Evolutionary conservation across 2,113 vertebrate genomes (phyloP).

Genomic region (Coreoperca whiteheadi): DNA sequence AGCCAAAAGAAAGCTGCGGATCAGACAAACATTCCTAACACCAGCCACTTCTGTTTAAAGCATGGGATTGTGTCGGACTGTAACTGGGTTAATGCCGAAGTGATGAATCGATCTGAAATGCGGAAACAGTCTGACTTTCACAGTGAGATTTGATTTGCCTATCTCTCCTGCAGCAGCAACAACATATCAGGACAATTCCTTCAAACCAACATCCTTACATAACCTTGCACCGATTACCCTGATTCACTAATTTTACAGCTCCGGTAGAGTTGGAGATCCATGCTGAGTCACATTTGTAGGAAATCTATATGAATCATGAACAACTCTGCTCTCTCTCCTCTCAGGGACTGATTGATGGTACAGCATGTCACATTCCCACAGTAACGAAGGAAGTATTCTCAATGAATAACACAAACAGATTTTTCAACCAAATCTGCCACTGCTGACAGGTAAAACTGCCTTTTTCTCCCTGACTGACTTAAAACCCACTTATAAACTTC

Average conservation of each 20-base stretch:
- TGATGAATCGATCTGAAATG: slow-evolving; percentile 6
- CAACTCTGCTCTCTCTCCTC: slow-evolving; percentile 2
- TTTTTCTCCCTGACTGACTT: not conserved
- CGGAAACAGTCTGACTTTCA: not conserved
- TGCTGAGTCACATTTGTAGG: slow-evolving; percentile 50
- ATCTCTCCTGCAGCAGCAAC: slow-evolving; percentile 2
- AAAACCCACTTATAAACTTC: not conserved
- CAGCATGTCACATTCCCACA: not conserved
- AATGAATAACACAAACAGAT: not conserved
- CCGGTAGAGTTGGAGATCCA: slow-evolving; percentile 20
- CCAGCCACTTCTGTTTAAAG: not conserved
- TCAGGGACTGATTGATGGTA: not conserved
- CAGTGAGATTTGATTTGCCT: not conserved
- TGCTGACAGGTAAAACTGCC: not conserved
- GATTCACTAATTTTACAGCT: slow-evolving; percentile 8
- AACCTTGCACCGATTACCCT: slow-evolving; percentile 6
- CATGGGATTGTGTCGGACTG: too few relatives aligned
- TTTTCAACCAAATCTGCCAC: not conserved
- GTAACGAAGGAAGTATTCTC: not conserved
- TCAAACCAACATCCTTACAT: slow-evolving; percentile 4
- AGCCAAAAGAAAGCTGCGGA: not conserved
- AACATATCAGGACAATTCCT: not conserved
- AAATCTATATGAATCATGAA: slow-evolving; percentile 36
- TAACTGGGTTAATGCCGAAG: not conserved
- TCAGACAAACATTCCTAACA: not conserved